These are phyloP conservation scores for Lutjanus erythropterus DNA, from an alignment of 2,113 vertebrate genomes.

Conservation along the genomic window DNA sequence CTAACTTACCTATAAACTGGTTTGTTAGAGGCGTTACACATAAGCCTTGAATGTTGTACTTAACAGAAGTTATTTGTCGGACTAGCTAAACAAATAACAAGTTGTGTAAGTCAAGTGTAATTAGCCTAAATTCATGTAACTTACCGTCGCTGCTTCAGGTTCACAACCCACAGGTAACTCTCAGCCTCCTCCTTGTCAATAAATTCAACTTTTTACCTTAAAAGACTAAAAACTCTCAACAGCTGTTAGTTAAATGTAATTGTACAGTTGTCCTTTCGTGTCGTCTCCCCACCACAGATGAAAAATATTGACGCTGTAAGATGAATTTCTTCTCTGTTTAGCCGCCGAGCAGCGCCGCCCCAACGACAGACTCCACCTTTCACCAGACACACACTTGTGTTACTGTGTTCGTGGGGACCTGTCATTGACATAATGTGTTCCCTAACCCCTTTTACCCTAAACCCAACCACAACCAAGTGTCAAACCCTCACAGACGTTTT, in stretches of 20 bases:
- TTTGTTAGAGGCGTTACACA: not conserved
- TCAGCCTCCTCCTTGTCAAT: no score
- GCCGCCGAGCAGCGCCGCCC: constrained; percentile 3
- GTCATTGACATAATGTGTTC: no score
- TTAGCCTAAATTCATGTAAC: not conserved
- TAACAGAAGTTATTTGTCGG: not conserved
- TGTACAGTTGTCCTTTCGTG: not conserved
- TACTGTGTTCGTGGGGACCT: not conserved
- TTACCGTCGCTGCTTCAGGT: constrained; percentile 31
- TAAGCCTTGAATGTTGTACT: not conserved
- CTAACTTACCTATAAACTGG: not conserved
- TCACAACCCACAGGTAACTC: constrained; percentile 3
- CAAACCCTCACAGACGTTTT: no score
- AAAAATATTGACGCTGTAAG: not conserved
- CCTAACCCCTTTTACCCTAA: no score
- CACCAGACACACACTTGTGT: no score
- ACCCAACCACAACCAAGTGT: no score
- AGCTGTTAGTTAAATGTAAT: no score
- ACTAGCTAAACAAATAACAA: not conserved
- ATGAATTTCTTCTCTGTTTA: not conserved
- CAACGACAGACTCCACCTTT: constrained; percentile 22
- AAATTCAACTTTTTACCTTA: not conserved
- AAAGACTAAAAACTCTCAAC: not conserved
- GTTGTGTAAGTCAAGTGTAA: not conserved
- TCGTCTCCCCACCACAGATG: not conserved